phyloP scores from a whole-genome alignment of 2,797 vertebrate genomes.

The Carcharodon carcharias region DNA sequence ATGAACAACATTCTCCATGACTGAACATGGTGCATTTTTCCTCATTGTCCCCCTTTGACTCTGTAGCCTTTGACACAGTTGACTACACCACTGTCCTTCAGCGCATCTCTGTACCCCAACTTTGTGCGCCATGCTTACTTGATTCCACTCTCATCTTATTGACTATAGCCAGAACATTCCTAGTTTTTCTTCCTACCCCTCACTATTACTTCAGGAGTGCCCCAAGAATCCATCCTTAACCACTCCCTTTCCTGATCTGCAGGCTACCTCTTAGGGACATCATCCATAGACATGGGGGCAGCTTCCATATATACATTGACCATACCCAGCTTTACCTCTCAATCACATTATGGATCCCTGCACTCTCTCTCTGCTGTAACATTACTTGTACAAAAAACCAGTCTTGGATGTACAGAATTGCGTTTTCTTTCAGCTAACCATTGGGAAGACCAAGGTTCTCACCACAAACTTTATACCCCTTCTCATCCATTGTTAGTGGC shows the following conservation, averaged over 20 bases:
- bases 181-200: too few species aligned
- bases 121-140: background rate
- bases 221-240: too few species aligned
- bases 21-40: background rate
- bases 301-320: too few species aligned
- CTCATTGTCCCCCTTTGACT: background rate
- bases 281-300: too few species aligned
- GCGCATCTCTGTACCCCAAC: background rate
- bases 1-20: background rate
- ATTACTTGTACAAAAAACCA: background rate
- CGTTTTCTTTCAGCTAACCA: background rate
- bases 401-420: background rate
- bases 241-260: too few species aligned
- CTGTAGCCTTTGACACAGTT: background rate
- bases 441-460: background rate
- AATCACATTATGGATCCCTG: too few species aligned
- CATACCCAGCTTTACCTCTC: too few species aligned
- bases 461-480: background rate
- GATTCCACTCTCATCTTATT: background rate
- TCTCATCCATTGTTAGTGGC: background rate
- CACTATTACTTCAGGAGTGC: background rate
- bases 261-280: too few species aligned
- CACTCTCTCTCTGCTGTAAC: too few species aligned
- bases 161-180: background rate
- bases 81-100: background rate